Evolutionary conservation across 1,140 invertebrate species (phyloP), one percentile per base, ranked within the genome.

Genomic region (Eriocheir sinensis): DNA sequence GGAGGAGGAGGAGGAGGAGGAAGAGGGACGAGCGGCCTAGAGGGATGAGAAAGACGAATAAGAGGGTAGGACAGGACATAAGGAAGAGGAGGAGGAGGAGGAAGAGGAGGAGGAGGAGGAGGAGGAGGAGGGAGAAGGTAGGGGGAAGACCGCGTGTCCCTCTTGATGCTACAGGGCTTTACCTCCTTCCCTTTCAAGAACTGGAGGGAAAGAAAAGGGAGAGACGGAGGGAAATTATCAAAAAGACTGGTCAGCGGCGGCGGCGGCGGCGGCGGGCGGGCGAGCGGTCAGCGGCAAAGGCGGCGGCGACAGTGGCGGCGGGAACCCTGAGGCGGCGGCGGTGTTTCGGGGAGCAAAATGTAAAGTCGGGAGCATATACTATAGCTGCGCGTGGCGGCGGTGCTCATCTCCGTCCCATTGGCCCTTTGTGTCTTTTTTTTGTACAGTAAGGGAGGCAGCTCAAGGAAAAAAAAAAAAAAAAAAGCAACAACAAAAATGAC

Each of bases 31-130:
- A 21, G 12, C 0, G 40, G 88, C 41, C 2, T 30, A 41, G 83
- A 34, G 36, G 83, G 83, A 86, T 30, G 34, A 41, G 83, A 17
- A 40, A 17, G 36, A 40, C 1, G 30, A 41, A 15, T 21, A 44
- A 27, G 40, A 44, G 30, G 60, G 27, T n/a, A n/a, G 60, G 60
- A n/a, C n/a, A n/a, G n/a, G n/a, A n/a, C n/a, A n/a, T n/a, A n/a
- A n/a, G n/a, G n/a, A n/a, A n/a, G 34, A 12, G 83, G 36, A 41
- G 40, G 83, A 41, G 88, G 41, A 44, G 41, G 88, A 30, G 41
- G 41, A n/a, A 21, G 12, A 9, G 40, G 88, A 89, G 40, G 83
- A 41, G 83, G 83, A 86, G 83, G 83, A 86, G 83, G 34, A 41
- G 83, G 34, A 40, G 34, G 36, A 40, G 12, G 30, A 41, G 36